Conservation (phyloP, 1,140 invertebrate genomes). For the Drosophila biarmipes region DNA sequence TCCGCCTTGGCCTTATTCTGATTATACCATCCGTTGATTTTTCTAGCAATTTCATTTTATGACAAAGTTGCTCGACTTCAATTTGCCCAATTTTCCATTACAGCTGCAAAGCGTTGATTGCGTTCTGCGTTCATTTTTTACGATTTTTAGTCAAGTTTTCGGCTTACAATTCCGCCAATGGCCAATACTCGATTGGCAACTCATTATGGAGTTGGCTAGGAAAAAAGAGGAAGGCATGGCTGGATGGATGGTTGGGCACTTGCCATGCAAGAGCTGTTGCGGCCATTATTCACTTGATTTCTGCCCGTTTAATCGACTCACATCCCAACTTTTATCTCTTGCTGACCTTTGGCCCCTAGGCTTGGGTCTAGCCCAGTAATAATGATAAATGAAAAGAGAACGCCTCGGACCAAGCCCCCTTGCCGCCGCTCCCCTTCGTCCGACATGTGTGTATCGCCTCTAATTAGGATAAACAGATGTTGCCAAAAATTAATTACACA, state of each 20-base stretch:
- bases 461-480: constrained; percentile 82
- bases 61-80: constrained; percentile 70
- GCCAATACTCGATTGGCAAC: constrained; percentile 17
- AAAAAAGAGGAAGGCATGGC: neutral
- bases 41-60: constrained; percentile 71
- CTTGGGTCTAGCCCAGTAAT: constrained; percentile 28
- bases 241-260: constrained; percentile 1
- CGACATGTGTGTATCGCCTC: constrained; percentile 45
- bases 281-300: constrained; percentile 48
- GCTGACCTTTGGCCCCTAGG: constrained; percentile 10
- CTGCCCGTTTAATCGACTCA: constrained; percentile 32
- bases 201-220: constrained; percentile 9
- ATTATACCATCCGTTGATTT: constrained; percentile 54
- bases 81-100: constrained; percentile 73
- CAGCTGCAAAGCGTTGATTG: constrained; percentile 57
- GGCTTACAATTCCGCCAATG: constrained; percentile 27
- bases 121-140: constrained; percentile 22
- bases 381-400: constrained; percentile 56
- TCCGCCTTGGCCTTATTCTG: constrained; percentile 35
- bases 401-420: constrained; percentile 16
- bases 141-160: constrained; percentile 37
- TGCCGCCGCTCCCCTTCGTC: neutral
- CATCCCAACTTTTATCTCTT: constrained; percentile 22
- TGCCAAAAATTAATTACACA: constrained; percentile 80
- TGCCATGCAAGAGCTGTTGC: constrained; percentile 37